Conservation (phyloP, 2,113 vertebrate genomes). For the Megaptera novaeangliae region DNA sequence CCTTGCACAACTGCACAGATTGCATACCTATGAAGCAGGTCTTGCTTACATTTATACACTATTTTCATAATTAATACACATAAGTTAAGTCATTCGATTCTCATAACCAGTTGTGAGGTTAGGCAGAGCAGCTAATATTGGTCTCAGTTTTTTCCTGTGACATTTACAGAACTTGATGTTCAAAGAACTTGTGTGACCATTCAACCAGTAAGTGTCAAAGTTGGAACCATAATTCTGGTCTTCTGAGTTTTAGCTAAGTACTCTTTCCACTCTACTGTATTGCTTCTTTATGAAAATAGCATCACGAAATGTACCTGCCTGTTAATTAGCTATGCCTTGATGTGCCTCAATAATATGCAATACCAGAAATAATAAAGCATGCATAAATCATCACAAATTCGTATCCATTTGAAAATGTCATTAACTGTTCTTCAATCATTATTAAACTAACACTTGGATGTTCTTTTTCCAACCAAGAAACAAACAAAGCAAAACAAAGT, state of each 20-base stretch:
- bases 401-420: neutral
- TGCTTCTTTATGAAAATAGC: neutral
- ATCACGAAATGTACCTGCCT: neutral
- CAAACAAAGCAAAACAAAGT: neutral
- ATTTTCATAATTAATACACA: neutral
- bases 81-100: neutral
- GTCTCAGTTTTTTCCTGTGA: neutral
- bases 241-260: neutral
- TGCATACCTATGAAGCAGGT: neutral
- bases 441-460: neutral
- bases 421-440: neutral
- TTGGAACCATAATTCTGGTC: neutral
- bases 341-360: neutral
- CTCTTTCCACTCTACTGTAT: neutral
- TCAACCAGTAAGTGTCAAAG: neutral
- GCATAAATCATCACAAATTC: neutral
- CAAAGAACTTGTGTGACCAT: neutral
- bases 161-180: neutral
- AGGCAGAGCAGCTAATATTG: neutral
- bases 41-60: neutral
- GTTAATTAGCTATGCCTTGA: neutral
- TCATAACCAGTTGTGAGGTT: neutral
- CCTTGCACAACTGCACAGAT: neutral
- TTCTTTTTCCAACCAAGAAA: neutral
- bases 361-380: neutral